phyloP scores from a whole-genome alignment of 2,113 vertebrate species.

The Apaloderma vittatum region DNA sequence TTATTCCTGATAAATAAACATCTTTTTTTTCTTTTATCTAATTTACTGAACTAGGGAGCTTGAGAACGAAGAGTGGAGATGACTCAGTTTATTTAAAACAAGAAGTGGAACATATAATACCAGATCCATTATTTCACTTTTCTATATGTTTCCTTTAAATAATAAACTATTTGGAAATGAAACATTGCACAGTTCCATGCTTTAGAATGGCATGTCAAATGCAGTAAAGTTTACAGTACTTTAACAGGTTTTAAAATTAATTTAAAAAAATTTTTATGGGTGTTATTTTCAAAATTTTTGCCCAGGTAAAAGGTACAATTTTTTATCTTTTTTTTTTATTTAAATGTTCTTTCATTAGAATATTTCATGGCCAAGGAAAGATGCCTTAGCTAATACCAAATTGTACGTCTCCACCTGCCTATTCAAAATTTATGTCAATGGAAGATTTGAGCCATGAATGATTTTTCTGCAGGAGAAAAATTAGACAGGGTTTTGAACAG shows the following conservation, averaged over 20 bases:
- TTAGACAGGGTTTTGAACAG: background rate
- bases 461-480: background rate
- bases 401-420: background rate
- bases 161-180: background rate
- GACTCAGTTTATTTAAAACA: background rate
- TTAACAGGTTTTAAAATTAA: background rate
- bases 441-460: background rate
- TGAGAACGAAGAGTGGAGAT: fast-evolving
- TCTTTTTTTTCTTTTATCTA: background rate
- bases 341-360: background rate
- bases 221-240: background rate
- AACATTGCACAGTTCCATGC: background rate
- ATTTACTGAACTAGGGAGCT: too few species aligned
- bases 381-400: background rate
- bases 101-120: background rate
- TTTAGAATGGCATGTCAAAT: background rate
- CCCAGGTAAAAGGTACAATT: fast-evolving
- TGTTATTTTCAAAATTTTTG: background rate
- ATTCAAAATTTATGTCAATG: background rate
- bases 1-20: background rate
- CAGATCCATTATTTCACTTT: background rate
- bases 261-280: background rate
- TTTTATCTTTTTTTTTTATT: background rate
- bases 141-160: background rate
- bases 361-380: background rate